These are phyloP conservation scores for Myotis brandtii DNA, from an alignment of 2,113 vertebrate genomes.

Conservation along the genomic window DNA sequence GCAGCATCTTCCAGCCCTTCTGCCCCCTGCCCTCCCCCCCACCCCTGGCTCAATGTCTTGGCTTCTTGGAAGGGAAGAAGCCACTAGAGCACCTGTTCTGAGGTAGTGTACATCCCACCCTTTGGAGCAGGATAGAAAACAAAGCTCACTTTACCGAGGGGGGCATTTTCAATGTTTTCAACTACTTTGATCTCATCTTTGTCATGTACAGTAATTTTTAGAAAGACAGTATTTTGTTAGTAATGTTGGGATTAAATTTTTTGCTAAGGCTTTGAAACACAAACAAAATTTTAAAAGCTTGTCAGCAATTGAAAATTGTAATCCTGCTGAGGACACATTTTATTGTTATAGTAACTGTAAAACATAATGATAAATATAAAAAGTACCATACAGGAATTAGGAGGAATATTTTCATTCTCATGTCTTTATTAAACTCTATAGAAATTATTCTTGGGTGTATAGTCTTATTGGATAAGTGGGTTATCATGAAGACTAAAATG, in stretches of 20 bases:
- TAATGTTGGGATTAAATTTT: constrained; percentile 66
- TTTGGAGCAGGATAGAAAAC: neutral
- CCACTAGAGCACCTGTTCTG: neutral
- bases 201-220: constrained; percentile 29
- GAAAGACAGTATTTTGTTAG: neutral
- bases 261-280: constrained; percentile 55
- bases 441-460: neutral
- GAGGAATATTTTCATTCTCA: constrained; percentile 42
- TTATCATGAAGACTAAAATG: constrained; percentile 51
- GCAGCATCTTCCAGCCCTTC: neutral
- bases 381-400: constrained; percentile 53
- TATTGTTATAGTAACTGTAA: constrained; percentile 39
- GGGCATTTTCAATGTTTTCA: constrained; percentile 6
- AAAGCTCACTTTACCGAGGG: neutral
- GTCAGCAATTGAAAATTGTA: constrained; percentile 64
- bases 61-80: neutral
- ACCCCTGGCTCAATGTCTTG: neutral
- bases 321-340: constrained; percentile 49
- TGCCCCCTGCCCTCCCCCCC: fast-evolving
- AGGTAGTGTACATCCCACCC: neutral
- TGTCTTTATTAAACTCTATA: constrained; percentile 52
- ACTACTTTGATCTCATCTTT: constrained; percentile 20
- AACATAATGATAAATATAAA: constrained; percentile 58
- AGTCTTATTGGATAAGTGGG: constrained; percentile 5
- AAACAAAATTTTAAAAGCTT: constrained; percentile 53